A percentile compares a stretch with the other conserved stretches of the same genome.
These are phyloP conservation scores for Diglossa cyanea DNA, from an alignment of 2,797 vertebrate species.

Conservation along the genomic window DNA sequence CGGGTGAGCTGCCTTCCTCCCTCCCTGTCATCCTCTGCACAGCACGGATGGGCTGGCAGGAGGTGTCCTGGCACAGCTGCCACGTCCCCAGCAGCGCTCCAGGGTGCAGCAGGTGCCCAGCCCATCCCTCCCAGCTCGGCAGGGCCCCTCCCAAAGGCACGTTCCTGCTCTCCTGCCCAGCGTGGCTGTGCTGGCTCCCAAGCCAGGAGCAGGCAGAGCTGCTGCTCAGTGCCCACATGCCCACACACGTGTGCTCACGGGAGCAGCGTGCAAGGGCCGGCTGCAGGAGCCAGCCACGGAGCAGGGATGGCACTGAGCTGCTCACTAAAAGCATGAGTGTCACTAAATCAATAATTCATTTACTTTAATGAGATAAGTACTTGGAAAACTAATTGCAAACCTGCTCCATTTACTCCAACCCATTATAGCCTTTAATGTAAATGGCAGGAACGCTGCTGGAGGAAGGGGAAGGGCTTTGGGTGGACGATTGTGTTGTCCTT, in stretches of 20 bases:
- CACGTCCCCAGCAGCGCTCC: fast-evolving
- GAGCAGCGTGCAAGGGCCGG: constrained; percentile 22
- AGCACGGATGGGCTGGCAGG: fast-evolving
- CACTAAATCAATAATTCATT: constrained; percentile 98
- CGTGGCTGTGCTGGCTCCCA: background rate
- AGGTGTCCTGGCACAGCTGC: fast-evolving
- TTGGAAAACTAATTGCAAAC: constrained; percentile 94
- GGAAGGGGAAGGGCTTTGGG: constrained; percentile 53
- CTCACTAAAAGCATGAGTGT: constrained; percentile 92
- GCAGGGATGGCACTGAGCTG: constrained; percentile 82
- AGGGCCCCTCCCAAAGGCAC: background rate
- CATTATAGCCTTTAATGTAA: constrained; percentile 83
- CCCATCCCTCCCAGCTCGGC: background rate
- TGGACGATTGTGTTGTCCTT: background rate
- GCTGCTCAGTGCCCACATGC: fast-evolving
- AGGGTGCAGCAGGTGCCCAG: background rate
- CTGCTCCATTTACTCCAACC: constrained; percentile 88
- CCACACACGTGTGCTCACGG: background rate
- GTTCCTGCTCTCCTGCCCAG: background rate
- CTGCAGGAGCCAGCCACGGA: constrained; percentile 74
- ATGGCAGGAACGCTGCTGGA: constrained; percentile 64
- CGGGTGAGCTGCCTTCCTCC: background rate
- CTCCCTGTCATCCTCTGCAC: fast-evolving
- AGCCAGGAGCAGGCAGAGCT: constrained; percentile 30
- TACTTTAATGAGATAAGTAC: constrained; percentile 99